Conservation (phyloP, 2,797 vertebrate genomes). For the Hipposideros larvatus region DNA sequence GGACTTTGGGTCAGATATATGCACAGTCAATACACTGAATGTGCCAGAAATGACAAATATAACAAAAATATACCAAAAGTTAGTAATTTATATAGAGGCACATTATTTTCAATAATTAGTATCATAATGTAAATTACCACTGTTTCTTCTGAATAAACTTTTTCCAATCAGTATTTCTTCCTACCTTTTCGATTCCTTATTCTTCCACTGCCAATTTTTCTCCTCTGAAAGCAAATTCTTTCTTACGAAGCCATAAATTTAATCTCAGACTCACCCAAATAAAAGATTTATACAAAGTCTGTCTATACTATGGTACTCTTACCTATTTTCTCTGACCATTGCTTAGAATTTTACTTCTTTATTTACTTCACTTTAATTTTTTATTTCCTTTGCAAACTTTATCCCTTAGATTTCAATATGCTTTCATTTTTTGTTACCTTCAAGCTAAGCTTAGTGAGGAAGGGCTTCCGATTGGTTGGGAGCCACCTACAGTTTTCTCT, state of each 20-base stretch:
- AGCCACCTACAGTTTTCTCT: neutral
- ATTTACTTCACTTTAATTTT: neutral
- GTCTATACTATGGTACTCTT: neutral
- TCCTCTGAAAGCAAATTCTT: constrained; percentile 17
- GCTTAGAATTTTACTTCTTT: constrained; percentile 24
- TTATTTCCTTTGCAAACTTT: neutral
- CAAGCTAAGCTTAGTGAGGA: neutral
- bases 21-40: neutral
- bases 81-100: neutral
- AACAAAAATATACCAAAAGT: neutral
- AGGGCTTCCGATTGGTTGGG: neutral
- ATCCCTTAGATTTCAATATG: neutral
- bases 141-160: neutral
- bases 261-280: constrained; percentile 8
- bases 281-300: neutral
- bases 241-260: constrained; percentile 8
- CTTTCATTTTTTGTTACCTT: neutral
- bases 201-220: neutral
- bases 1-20: neutral
- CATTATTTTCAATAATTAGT: constrained; percentile 1
- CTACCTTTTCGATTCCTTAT: neutral
- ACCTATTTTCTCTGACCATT: neutral
- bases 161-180: neutral
- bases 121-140: neutral
- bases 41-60: neutral